Conservation (phyloP, 2,888 invertebrate genomes). For the Bedellia somnulentella region DNA sequence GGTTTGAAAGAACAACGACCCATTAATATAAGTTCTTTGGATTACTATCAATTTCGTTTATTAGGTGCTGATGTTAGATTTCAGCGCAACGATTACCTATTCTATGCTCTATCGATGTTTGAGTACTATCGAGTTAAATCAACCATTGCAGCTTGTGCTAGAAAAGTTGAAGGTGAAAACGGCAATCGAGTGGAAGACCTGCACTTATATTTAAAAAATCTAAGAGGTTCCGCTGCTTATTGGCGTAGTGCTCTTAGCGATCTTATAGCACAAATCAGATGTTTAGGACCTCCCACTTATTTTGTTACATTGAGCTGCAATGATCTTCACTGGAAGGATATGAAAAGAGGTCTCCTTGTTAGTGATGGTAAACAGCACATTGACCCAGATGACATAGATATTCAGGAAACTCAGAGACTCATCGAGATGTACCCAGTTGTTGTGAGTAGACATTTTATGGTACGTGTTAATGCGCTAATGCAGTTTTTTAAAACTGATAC, state of each 20-base stretch:
- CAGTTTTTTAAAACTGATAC: constrained; percentile 6
- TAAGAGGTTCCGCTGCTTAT: constrained; percentile 10
- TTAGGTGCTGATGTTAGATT: constrained; percentile 7
- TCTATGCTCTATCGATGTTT: too few relatives aligned
- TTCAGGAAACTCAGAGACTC: constrained; percentile 9
- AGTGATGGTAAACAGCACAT: constrained; percentile 10
- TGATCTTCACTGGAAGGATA: constrained; percentile 14
- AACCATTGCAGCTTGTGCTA: too few relatives aligned
- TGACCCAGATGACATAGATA: constrained; percentile 8
- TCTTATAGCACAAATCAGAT: constrained; percentile 14
- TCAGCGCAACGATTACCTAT: too few relatives aligned
- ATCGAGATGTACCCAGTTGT: constrained; percentile 7
- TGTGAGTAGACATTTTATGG: too few relatives aligned
- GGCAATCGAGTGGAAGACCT: too few relatives aligned
- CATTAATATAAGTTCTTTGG: constrained; percentile 6
- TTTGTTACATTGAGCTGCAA: constrained; percentile 14
- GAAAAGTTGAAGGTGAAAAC: too few relatives aligned
- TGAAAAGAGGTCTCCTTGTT: constrained; percentile 13
- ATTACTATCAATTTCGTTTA: constrained; percentile 9
- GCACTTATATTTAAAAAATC: too few relatives aligned
- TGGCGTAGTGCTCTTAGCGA: constrained; percentile 14
- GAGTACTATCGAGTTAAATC: too few relatives aligned
- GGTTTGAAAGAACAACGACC: constrained; percentile 12
- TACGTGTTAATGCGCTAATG: constrained; percentile 11
- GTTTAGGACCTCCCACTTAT: constrained; percentile 15